Percentiles rank a stretch among this genome's conserved stretches.
Evolutionary conservation across 1,140 invertebrate genomes (phyloP).

Genomic region (Hylaeus anthracinus): DNA sequence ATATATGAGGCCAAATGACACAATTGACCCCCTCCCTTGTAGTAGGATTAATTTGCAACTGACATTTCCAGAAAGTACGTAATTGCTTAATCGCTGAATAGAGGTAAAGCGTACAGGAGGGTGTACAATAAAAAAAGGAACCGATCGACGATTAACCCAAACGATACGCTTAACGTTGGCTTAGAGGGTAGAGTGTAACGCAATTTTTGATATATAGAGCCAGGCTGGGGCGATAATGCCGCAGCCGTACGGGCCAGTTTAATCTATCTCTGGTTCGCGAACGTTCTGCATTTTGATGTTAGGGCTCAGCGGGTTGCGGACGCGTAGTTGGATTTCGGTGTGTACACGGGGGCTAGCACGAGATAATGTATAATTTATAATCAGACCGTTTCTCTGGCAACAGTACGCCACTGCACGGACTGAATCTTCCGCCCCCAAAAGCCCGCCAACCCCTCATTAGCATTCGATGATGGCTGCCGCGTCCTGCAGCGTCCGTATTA

Average conservation of each 20-base stretch:
- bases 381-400: conserved; percentile 76
- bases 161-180: not conserved
- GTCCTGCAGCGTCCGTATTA: conserved; percentile 79
- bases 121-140: not conserved
- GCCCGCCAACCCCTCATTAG: conserved; percentile 80
- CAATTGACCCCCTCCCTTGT: no score
- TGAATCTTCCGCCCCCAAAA: conserved; percentile 71
- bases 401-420: conserved; percentile 55
- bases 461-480: conserved; percentile 81
- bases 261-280: conserved; percentile 53
- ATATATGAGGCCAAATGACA: no score
- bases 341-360: conserved; percentile 70
- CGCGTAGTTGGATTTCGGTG: conserved; percentile 70
- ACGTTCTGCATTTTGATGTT: conserved; percentile 57
- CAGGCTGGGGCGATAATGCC: not conserved
- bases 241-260: conserved; percentile 24
- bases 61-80: no score
- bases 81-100: no score
- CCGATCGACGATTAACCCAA: not conserved
- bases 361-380: conserved; percentile 82
- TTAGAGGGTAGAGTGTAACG: not conserved
- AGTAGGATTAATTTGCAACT: no score
- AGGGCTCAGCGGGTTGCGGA: conserved; percentile 45
- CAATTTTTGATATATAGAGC: conserved; percentile 3
- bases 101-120: not conserved